These are phyloP conservation scores for Chelonoidis abingdonii DNA, from an alignment of 2,113 vertebrate genomes.

Conservation along the genomic window DNA sequence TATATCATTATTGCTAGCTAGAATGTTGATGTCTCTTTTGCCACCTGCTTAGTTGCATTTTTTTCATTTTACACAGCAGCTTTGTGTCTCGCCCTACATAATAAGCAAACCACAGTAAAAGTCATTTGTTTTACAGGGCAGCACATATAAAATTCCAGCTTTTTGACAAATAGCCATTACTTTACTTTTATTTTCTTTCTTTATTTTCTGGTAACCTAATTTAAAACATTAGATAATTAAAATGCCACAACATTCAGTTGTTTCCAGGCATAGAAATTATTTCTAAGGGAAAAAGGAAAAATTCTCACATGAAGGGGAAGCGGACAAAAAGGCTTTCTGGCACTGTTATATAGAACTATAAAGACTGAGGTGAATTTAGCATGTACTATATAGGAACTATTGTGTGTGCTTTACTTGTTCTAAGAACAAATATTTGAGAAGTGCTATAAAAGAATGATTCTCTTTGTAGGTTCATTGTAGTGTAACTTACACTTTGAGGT, in stretches of 20 bases:
- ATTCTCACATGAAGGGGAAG: rapidly evolving
- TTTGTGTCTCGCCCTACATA: not conserved
- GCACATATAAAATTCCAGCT: not conserved
- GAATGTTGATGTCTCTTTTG: rapidly evolving
- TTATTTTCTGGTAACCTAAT: not conserved
- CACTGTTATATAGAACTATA: not conserved
- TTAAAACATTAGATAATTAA: not conserved
- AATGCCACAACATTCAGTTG: not conserved
- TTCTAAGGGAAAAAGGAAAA: not conserved
- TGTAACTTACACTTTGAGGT: not conserved
- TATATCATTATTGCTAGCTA: rapidly evolving
- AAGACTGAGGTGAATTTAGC: not conserved
- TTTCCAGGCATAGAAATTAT: not conserved
- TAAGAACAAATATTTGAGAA: not conserved
- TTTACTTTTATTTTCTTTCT: not conserved
- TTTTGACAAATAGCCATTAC: not conserved
- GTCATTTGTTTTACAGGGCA: rapidly evolving
- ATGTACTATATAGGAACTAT: not conserved
- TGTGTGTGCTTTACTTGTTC: not conserved
- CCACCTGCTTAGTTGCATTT: not conserved
- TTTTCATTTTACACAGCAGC: not conserved
- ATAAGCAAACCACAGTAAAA: not conserved
- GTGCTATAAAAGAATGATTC: not conserved
- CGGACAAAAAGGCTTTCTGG: not conserved
- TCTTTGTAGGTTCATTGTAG: not conserved